These are phyloP conservation scores for Drosophila carrolli DNA, from an alignment of 1,140 invertebrate genomes.

Conservation along the genomic window DNA sequence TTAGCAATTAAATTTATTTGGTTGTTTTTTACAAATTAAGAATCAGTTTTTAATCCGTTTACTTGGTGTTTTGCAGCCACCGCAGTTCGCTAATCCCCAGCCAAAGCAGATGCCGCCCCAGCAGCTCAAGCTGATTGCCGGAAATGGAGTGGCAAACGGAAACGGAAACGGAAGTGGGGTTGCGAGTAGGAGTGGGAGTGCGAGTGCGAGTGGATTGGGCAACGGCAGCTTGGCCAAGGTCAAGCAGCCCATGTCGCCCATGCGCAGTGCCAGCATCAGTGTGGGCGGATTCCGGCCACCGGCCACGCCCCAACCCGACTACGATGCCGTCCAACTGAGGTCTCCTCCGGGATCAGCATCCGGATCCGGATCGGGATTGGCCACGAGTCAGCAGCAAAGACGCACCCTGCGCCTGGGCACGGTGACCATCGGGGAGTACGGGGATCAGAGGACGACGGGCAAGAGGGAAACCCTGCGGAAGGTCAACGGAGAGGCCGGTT, in stretches of 20 bases:
- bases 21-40: neutral
- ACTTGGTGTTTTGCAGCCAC: conserved; percentile 68
- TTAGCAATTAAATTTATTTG: neutral
- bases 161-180: conserved; percentile 7
- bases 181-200: neutral
- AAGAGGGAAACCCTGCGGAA: conserved; percentile 85
- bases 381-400: conserved; percentile 56
- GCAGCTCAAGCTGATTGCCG: conserved; percentile 39
- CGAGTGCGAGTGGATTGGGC: neutral
- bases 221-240: conserved; percentile 34
- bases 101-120: conserved; percentile 26
- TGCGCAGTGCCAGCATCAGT: conserved; percentile 61
- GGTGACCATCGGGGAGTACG: conserved; percentile 90
- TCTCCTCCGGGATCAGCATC: conserved; percentile 66
- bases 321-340: conserved; percentile 80
- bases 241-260: conserved; percentile 54
- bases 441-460: conserved; percentile 73
- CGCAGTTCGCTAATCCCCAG: conserved; percentile 77
- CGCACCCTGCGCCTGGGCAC: conserved; percentile 85
- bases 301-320: conserved; percentile 87
- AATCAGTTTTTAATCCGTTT: neutral
- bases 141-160: conserved; percentile 24
- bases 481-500: conserved; percentile 33
- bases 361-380: conserved; percentile 2
- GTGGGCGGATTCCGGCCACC: conserved; percentile 64